A percentile compares a stretch with the other conserved stretches of the same genome.
Conservation (phyloP, 1,140 invertebrate genomes). For the Anadara kagoshimensis region DNA sequence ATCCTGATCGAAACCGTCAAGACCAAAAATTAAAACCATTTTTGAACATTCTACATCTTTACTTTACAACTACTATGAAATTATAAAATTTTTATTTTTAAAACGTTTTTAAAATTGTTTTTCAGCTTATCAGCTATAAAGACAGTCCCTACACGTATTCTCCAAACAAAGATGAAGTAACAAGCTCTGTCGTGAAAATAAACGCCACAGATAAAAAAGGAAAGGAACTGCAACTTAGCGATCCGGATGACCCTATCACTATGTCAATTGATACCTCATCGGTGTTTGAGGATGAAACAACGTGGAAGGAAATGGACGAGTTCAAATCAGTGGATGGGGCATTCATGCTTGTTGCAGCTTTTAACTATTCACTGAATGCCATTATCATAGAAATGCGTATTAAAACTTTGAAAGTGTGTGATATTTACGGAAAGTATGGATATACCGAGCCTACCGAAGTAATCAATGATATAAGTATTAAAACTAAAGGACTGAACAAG, state of each 20-base stretch:
- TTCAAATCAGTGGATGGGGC: background rate
- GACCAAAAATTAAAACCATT: too few species aligned
- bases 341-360: background rate
- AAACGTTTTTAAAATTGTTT: background rate
- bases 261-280: conserved; percentile 8
- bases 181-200: conserved; percentile 3
- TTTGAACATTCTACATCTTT: background rate
- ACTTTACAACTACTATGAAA: too few species aligned
- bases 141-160: conserved; percentile 23
- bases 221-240: background rate
- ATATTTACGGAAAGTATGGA: conserved; percentile 5
- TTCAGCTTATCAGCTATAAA: conserved; percentile 17
- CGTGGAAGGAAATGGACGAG: conserved; percentile 11
- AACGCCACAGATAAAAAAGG: conserved; percentile 9
- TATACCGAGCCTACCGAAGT: background rate
- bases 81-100: background rate
- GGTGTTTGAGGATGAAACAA: background rate
- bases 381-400: conserved; percentile 1
- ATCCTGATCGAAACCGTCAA: too few species aligned
- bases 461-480: background rate
- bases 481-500: conserved; percentile 5
- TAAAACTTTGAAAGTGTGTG: background rate
- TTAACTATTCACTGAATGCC: background rate
- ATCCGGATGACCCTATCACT: conserved; percentile 14
- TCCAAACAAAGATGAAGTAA: conserved; percentile 11